phyloP scores from a whole-genome alignment of 2,797 vertebrate species.

The Melanogrammus aeglefinus region DNA sequence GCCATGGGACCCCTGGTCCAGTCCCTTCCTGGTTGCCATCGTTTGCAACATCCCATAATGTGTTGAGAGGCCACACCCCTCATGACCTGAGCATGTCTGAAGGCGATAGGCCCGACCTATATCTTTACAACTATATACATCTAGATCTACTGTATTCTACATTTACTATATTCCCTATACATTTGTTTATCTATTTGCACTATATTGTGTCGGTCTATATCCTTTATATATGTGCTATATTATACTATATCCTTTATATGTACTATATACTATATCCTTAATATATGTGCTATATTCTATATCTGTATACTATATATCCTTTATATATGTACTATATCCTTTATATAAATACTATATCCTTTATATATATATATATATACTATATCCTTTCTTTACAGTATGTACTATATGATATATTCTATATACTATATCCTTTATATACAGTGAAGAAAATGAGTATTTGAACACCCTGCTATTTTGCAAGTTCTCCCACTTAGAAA shows the following conservation, averaged over 20 bases:
- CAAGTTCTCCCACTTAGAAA: too few species aligned
- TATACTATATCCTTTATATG: not conserved
- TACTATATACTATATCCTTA: not conserved
- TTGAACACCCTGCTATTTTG: too few species aligned
- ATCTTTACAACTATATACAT: too few species aligned
- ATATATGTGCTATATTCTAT: not conserved
- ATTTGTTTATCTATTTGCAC: too few species aligned
- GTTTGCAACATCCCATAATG: conserved; percentile 39
- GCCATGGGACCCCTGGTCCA: conserved; percentile 42
- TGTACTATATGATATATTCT: too few species aligned
- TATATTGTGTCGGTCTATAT: too few species aligned
- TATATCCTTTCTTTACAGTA: too few species aligned
- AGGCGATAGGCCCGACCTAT: conserved; percentile 10
- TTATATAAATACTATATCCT: not conserved
- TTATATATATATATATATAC: too few species aligned
- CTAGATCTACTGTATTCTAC: too few species aligned
- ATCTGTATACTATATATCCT: not conserved
- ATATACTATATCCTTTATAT: too few species aligned
- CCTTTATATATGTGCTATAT: not conserved
- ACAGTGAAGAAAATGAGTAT: too few species aligned
- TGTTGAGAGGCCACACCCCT: not conserved
- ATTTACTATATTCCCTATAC: too few species aligned
- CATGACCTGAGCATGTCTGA: conserved; percentile 43
- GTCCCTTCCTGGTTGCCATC: conserved; percentile 25
- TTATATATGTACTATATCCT: not conserved